phyloP scores from a whole-genome alignment of 2,888 invertebrate species.

The Leucania comma region DNA sequence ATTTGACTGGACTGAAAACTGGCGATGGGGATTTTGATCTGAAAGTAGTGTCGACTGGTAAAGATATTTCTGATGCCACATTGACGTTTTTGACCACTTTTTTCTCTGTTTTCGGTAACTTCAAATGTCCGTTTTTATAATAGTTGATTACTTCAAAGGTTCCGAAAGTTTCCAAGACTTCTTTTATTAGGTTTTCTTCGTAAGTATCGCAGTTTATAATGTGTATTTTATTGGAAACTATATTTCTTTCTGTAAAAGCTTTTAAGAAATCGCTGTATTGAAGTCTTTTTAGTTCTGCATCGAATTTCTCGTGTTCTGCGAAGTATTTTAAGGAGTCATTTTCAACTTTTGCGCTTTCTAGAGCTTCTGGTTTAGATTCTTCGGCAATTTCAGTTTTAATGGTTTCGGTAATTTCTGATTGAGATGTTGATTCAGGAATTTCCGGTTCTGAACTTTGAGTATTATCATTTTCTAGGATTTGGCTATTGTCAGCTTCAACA shows the following conservation, averaged over 20 bases:
- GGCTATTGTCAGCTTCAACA: conserved; percentile 41
- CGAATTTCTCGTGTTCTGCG: conserved; percentile 80
- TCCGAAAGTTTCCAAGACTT: conserved; percentile 77
- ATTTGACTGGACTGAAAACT: conserved; percentile 84
- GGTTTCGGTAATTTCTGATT: neutral
- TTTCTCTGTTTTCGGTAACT: conserved; percentile 72
- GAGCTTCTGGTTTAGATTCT: neutral
- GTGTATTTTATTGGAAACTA: conserved; percentile 76
- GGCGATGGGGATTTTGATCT: conserved; percentile 56
- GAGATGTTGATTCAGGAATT: neutral
- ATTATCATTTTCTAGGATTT: neutral
- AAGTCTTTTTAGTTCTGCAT: conserved; percentile 79
- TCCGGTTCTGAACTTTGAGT: conserved; percentile 23
- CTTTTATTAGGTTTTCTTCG: conserved; percentile 81
- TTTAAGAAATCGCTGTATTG: conserved; percentile 79
- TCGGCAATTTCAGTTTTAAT: neutral
- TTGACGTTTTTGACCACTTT: conserved; percentile 80
- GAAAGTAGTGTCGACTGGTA: conserved; percentile 74
- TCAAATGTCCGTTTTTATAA: conserved; percentile 82
- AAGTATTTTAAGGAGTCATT: conserved; percentile 78
- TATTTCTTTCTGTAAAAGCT: conserved; percentile 66
- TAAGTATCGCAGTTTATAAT: conserved; percentile 84
- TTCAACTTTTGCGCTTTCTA: conserved; percentile 45
- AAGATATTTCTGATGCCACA: conserved; percentile 77
- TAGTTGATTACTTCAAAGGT: conserved; percentile 81